phyloP scores from a whole-genome alignment of 1,140 invertebrate species.

The Helicoverpa zea region DNA sequence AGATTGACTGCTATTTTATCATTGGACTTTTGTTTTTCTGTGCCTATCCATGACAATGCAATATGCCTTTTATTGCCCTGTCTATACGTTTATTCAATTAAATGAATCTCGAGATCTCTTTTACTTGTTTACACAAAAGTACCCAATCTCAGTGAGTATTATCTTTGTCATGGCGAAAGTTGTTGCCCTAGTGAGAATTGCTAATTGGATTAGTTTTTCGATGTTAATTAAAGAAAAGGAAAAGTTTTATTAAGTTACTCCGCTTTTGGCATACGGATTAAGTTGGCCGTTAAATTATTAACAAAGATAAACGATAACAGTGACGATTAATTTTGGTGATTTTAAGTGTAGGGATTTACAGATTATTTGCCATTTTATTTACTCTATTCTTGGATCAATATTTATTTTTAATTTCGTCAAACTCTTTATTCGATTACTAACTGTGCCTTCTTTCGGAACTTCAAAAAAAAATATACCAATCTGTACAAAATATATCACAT shows the following conservation, averaged over 20 bases:
- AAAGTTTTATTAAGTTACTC: constrained; percentile 33
- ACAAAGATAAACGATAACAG: constrained; percentile 20
- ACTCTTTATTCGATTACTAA: too few species aligned
- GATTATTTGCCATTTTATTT: not conserved
- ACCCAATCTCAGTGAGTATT: not conserved
- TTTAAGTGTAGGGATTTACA: not conserved
- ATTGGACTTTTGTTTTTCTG: constrained; percentile 35
- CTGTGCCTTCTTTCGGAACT: too few species aligned
- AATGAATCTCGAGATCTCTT: not conserved
- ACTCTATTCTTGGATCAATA: constrained; percentile 6
- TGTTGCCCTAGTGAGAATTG: constrained; percentile 30
- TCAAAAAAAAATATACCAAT: too few species aligned
- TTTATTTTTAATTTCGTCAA: not conserved
- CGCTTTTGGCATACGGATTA: constrained; percentile 28
- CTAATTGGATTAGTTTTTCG: constrained; percentile 46
- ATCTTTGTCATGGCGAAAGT: constrained; percentile 20
- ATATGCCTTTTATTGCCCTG: constrained; percentile 23
- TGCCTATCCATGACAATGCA: constrained; percentile 24
- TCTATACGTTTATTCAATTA: not conserved
- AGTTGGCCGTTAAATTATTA: constrained; percentile 39
- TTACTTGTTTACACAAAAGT: constrained; percentile 12
- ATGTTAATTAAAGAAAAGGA: constrained; percentile 44
- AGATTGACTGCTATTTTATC: constrained; percentile 61
- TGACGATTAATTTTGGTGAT: not conserved
- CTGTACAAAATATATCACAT: not conserved